phyloP scores from a whole-genome alignment of 2,888 invertebrate genomes.

The Rambutsinella grinnellia region DNA sequence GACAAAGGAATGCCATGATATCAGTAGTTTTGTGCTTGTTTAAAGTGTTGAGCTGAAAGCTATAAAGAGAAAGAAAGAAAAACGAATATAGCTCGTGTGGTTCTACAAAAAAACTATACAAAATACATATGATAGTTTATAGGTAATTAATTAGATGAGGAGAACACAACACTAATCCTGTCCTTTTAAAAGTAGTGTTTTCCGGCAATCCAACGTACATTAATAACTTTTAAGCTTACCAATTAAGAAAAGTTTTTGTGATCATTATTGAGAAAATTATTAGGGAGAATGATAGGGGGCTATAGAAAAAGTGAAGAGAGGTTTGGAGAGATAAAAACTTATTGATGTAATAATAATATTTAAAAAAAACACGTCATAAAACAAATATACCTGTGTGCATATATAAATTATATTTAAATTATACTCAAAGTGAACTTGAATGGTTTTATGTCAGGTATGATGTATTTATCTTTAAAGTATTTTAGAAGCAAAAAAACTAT shows the following conservation, averaged over 20 bases:
- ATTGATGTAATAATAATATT: constrained; percentile 35
- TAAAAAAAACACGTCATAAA: constrained; percentile 30
- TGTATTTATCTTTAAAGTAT: constrained; percentile 27
- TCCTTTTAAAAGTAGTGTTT: constrained; percentile 47
- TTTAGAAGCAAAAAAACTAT: constrained; percentile 29
- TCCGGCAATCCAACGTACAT: constrained; percentile 48
- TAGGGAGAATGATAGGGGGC: no score
- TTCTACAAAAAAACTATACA: constrained; percentile 2
- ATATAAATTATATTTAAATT: constrained; percentile 39
- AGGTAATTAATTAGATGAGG: no score
- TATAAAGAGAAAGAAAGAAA: neutral
- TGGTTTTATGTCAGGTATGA: constrained; percentile 24
- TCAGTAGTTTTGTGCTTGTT: constrained; percentile 55
- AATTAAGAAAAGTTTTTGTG: constrained; percentile 54
- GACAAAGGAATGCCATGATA: constrained; percentile 46
- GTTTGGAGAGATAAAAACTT: constrained; percentile 26
- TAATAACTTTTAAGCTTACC: constrained; percentile 40
- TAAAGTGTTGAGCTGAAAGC: constrained; percentile 42
- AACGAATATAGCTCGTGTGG: constrained; percentile 4
- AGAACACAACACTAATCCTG: constrained; percentile 43
- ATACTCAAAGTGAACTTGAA: constrained; percentile 47
- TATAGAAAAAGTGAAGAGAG: constrained; percentile 28
- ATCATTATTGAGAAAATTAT: no score
- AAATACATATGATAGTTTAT: constrained; percentile 12
- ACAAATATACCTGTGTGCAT: constrained; percentile 46